Conservation (phyloP, 2,888 invertebrate genomes). For the Ectemnius lituratus region DNA sequence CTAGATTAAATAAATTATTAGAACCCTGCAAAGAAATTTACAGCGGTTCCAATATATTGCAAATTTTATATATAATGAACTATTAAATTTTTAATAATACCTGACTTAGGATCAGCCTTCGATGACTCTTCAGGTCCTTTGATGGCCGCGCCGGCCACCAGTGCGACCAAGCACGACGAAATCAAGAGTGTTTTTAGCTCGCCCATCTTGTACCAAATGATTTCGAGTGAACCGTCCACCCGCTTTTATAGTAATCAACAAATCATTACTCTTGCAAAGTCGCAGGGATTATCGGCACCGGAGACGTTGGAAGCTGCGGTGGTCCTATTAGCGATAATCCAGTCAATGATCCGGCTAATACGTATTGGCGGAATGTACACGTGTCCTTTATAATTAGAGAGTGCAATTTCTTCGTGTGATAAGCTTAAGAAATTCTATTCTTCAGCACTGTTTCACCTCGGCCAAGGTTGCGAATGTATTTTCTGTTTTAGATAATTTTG, state of each 20-base stretch:
- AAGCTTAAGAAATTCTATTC: slow-evolving; percentile 54
- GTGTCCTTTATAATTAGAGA: slow-evolving; percentile 65
- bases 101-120: slow-evolving; percentile 49
- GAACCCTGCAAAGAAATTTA: background rate
- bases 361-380: slow-evolving; percentile 50
- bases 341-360: slow-evolving; percentile 50
- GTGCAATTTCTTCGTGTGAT: slow-evolving; percentile 36
- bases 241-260: slow-evolving; percentile 60
- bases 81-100: slow-evolving; percentile 40
- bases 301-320: slow-evolving; percentile 29
- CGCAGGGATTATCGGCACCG: slow-evolving; percentile 44
- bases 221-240: background rate
- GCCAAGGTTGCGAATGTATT: background rate
- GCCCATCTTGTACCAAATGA: slow-evolving; percentile 61
- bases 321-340: slow-evolving; percentile 30
- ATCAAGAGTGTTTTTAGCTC: slow-evolving; percentile 54
- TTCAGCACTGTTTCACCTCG: slow-evolving; percentile 21
- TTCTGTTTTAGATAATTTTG: background rate
- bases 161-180: slow-evolving; percentile 53
- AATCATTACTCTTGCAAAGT: slow-evolving; percentile 60
- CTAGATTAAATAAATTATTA: too few species aligned
- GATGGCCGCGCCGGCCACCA: slow-evolving; percentile 49
- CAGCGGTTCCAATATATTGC: too few species aligned
- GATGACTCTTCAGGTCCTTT: slow-evolving; percentile 65
- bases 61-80: background rate